These are phyloP conservation scores for Drosophila prostipennis DNA, from an alignment of 2,888 invertebrate genomes.

Conservation along the genomic window DNA sequence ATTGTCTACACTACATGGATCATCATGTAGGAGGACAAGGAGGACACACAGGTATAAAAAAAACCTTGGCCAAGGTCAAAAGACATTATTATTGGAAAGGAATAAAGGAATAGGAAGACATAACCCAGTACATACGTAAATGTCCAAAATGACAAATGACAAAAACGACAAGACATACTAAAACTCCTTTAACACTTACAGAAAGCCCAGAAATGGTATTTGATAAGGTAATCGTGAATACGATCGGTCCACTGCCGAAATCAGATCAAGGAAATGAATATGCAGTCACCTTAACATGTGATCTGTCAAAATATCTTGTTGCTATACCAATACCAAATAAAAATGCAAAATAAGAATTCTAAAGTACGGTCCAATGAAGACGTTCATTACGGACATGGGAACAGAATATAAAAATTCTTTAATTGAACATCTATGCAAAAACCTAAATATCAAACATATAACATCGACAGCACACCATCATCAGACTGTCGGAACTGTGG, in stretches of 20 bases:
- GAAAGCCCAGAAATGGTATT: not conserved
- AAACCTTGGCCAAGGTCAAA: not conserved
- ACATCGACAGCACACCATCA: not conserved
- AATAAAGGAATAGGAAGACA: not conserved
- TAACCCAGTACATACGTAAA: slow-evolving; percentile 4
- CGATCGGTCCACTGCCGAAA: slow-evolving; percentile 1
- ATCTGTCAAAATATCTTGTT: slow-evolving; percentile 1
- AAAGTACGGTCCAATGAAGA: not conserved
- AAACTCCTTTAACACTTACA: slow-evolving; percentile 2
- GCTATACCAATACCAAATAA: not conserved
- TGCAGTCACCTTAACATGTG: not conserved
- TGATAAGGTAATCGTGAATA: slow-evolving; percentile 1
- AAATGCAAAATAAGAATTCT: not conserved
- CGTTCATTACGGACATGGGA: too few species aligned
- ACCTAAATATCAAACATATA: not conserved
- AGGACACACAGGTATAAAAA: not conserved
- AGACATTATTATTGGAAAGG: not conserved
- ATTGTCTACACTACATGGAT: slow-evolving; percentile 6
- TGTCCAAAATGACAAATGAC: slow-evolving; percentile 3
- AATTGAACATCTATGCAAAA: not conserved
- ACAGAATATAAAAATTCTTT: not conserved
- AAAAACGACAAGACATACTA: not conserved
- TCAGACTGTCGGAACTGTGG: not conserved
- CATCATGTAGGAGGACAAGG: slow-evolving; percentile 10
- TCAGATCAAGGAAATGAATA: slow-evolving; percentile 3